Conservation (phyloP, 2,888 invertebrate genomes). For the Drosophila cognata region DNA sequence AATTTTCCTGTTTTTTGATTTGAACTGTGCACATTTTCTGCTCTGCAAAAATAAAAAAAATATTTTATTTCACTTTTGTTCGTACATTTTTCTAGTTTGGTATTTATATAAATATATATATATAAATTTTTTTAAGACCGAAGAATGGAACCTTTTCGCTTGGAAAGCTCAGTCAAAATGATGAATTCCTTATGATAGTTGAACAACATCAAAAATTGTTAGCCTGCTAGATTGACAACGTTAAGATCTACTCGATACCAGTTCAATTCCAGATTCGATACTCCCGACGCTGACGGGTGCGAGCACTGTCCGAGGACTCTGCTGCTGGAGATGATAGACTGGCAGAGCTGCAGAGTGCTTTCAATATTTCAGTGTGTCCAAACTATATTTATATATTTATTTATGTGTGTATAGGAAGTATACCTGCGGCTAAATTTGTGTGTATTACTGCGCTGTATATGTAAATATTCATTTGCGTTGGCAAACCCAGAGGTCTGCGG, state of each 20-base stretch:
- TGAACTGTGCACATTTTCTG: not conserved
- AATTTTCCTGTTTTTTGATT: constrained; percentile 22
- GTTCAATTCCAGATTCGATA: constrained; percentile 31
- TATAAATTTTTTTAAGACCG: constrained; percentile 16
- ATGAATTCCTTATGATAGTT: constrained; percentile 52
- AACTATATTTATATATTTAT: not conserved
- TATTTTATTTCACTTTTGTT: constrained; percentile 15
- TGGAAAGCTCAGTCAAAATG: constrained; percentile 45
- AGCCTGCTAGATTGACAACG: constrained; percentile 48
- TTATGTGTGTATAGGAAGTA: not conserved
- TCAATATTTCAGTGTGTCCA: not conserved
- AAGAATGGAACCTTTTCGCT: constrained; percentile 43
- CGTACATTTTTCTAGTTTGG: constrained; percentile 52
- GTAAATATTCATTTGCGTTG: constrained; percentile 37
- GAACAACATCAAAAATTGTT: constrained; percentile 2
- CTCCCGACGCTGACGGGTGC: constrained; percentile 32
- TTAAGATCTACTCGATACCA: constrained; percentile 24
- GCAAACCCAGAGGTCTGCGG: constrained; percentile 25
- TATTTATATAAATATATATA: not conserved
- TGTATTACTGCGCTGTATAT: constrained; percentile 20
- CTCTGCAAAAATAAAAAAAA: constrained; percentile 25
- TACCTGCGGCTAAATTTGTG: constrained; percentile 32
- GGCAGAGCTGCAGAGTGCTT: constrained; percentile 7
- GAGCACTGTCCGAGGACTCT: constrained; percentile 33
- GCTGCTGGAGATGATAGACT: not conserved